phyloP scores from a whole-genome alignment of 2,113 vertebrate species.

The Reinhardtius hippoglossoides region DNA sequence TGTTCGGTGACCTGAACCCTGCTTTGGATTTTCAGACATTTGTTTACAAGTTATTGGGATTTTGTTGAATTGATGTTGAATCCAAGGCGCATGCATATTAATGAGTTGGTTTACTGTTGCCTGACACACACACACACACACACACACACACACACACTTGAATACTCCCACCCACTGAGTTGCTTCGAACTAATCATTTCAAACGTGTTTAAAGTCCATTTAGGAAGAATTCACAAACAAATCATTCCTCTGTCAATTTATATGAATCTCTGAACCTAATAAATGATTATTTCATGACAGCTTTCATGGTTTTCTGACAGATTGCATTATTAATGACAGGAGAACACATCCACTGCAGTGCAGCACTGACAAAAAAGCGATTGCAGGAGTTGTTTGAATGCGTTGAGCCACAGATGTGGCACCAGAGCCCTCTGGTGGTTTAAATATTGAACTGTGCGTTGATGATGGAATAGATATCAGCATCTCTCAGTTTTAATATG shows the following conservation, averaged over 20 bases:
- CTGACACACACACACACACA: neutral
- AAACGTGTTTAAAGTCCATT: slow-evolving; percentile 41
- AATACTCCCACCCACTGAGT: slow-evolving; percentile 22
- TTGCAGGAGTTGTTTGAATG: slow-evolving; percentile 65
- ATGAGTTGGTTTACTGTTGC: neutral
- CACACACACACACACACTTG: neutral
- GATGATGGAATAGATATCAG: neutral
- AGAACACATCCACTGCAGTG: slow-evolving; percentile 78
- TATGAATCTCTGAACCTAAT: slow-evolving; percentile 44
- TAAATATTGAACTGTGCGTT: slow-evolving; percentile 10
- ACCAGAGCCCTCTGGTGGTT: slow-evolving; percentile 77
- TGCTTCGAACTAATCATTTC: slow-evolving; percentile 43
- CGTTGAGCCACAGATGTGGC: slow-evolving; percentile 33
- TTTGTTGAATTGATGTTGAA: slow-evolving; percentile 38
- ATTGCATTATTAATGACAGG: slow-evolving; percentile 61
- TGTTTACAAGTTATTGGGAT: slow-evolving; percentile 58
- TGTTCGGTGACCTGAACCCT: slow-evolving; percentile 49
- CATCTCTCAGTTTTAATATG: neutral
- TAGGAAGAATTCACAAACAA: slow-evolving; percentile 50
- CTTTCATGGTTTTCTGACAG: slow-evolving; percentile 54
- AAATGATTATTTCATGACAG: slow-evolving; percentile 50
- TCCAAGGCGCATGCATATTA: slow-evolving; percentile 25
- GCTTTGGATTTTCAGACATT: slow-evolving; percentile 49
- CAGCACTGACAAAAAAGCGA: slow-evolving; percentile 71
- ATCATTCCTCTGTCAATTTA: slow-evolving; percentile 45